Base-by-base conservation (phyloP, 2,888 invertebrate species). In the Drymonia ruficornis region DNA sequence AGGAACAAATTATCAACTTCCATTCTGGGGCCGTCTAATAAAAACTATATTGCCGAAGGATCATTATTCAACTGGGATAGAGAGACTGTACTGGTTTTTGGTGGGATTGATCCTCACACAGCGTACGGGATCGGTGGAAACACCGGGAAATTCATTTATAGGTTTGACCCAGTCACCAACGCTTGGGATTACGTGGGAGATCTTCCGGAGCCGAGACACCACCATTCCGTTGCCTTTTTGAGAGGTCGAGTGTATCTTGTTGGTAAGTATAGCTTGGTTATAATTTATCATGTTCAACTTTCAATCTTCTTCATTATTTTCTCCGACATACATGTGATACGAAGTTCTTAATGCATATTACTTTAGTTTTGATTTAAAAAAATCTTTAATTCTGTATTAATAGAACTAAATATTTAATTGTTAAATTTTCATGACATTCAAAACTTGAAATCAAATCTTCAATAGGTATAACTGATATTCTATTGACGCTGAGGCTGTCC, bases 201-300 rank as follows among this genome's bases (percentile, higher is more conserved):
- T 59, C 89, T 96, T 59, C 96, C 96, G 0, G 95, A 95, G 71
- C 95, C 96, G 0, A 89, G 96, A 56, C 95, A 95, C 74, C 95
- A 96, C 74, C 96, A 96, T 76, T 94, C 94, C 0, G 94, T 95
- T 0, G 94, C 93, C 15, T 94, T 95, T 70, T 84, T 95, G 46
- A 92, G 93, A 69, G 95, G 95, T 54, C 91, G 94, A 63, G 93
- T 96, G 34, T 96, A 95, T 80, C 86, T 96, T 64, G 94, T 94
- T 61, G 96, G 96, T 94, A 87, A 81, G 71, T 51, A 51, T 45
- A 44, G 18, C 29, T n/a, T n/a, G 11, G 29, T 15, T 43, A 6
- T 15, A 9, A 23, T 23, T 23, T 4, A 23, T 23, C 23, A 23
- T 23, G n/a, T n/a, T n/a, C n/a, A n/a, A n/a, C n/a, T n/a, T n/a